These are phyloP conservation scores for Bombylius discolor DNA, from an alignment of 2,888 invertebrate genomes.

Conservation along the genomic window DNA sequence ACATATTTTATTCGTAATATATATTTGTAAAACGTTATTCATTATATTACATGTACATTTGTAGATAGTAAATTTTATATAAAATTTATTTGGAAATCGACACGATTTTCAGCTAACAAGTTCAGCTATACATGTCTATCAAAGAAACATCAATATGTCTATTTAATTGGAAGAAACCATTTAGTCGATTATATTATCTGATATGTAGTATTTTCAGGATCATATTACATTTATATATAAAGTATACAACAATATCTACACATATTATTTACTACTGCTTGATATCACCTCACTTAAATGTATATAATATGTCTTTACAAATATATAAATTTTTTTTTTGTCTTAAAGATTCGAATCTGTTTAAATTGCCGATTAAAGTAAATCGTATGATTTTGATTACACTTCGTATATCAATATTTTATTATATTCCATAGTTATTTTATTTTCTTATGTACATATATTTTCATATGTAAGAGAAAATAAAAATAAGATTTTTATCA, in stretches of 20 bases:
- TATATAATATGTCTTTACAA: too few species aligned
- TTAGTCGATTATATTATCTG: constrained; percentile 3
- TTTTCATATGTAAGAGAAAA: too few species aligned
- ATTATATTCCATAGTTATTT: too few species aligned
- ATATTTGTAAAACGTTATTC: too few species aligned
- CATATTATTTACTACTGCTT: too few species aligned
- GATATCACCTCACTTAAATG: too few species aligned
- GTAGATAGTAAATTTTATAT: background rate
- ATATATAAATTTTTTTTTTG: too few species aligned
- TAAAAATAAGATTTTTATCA: background rate
- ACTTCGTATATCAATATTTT: background rate
- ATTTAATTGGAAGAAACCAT: constrained; percentile 32
- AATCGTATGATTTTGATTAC: background rate
- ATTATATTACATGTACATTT: background rate
- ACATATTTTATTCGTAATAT: too few species aligned
- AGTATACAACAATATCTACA: too few species aligned
- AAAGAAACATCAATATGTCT: constrained; percentile 32
- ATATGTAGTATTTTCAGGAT: background rate
- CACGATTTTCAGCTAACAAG: constrained; percentile 1
- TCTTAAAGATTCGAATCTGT: too few species aligned
- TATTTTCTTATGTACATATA: too few species aligned
- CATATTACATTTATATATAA: too few species aligned
- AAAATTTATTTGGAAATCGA: background rate
- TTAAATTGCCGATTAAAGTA: background rate
- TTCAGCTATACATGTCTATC: constrained; percentile 1